Evolutionary conservation across 2,888 invertebrate genomes (phyloP).

Genomic region (Adineta ricciae): DNA sequence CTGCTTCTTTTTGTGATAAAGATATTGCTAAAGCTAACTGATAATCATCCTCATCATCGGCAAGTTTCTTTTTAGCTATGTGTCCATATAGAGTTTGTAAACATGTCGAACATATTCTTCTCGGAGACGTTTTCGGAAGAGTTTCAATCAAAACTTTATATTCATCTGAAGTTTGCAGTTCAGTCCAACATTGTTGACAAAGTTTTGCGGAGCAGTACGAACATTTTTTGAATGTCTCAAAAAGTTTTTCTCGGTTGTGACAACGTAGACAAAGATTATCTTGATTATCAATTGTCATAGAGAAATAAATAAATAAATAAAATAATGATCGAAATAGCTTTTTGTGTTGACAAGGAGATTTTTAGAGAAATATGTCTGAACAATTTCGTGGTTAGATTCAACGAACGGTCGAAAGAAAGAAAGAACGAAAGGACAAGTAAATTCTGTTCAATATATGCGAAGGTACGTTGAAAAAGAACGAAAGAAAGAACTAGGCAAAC

Average conservation of each 20-base stretch:
- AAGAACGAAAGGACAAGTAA: background rate
- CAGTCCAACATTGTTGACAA: constrained; percentile 14
- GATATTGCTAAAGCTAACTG: constrained; percentile 1
- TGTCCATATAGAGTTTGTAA: background rate
- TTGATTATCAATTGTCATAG: background rate
- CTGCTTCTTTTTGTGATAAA: background rate
- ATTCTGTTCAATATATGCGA: background rate
- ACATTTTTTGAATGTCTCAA: background rate
- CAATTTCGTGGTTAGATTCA: background rate
- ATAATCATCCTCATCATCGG: background rate
- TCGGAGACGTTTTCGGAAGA: background rate
- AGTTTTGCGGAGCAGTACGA: background rate
- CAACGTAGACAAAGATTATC: background rate
- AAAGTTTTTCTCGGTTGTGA: background rate
- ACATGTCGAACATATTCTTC: background rate
- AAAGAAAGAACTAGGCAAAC: background rate
- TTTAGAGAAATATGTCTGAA: background rate
- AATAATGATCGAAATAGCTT: background rate
- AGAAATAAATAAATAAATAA: background rate
- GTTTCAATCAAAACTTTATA: background rate
- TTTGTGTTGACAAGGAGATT: background rate
- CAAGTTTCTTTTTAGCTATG: background rate
- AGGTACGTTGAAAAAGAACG: background rate
- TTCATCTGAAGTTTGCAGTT: background rate
- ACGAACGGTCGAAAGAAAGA: too few relatives aligned